Evolutionary conservation across 2,888 invertebrate species (phyloP).

Genomic region (Agrilus biguttatus): DNA sequence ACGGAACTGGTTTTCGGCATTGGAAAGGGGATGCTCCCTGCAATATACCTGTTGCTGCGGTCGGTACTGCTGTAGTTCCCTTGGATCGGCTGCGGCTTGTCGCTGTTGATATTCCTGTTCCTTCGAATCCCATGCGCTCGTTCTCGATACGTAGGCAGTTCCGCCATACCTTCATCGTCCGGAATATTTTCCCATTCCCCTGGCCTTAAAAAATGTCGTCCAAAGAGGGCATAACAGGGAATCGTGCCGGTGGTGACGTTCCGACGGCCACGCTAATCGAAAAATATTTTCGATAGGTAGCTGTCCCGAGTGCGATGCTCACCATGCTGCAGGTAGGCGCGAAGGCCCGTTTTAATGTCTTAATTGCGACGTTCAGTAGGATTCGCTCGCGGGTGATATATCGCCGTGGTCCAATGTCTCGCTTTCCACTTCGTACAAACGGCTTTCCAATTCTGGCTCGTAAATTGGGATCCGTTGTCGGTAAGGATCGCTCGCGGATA

Average conservation of each 20-base stretch:
- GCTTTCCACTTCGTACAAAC: slow-evolving; percentile 2
- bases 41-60: neutral
- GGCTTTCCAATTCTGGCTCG: slow-evolving; percentile 4
- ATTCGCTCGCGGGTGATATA: neutral
- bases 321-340: neutral
- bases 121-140: no score
- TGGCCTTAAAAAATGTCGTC: no score
- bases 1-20: neutral
- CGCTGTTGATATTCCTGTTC: no score
- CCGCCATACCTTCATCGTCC: no score
- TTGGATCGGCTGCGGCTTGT: no score
- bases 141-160: no score
- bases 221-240: neutral
- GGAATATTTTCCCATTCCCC: no score
- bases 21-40: neutral
- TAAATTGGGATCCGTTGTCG: slow-evolving; percentile 7
- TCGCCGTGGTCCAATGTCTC: neutral
- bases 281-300: neutral
- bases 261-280: neutral
- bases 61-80: neutral
- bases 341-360: neutral
- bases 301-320: neutral
- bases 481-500: slow-evolving; percentile 5
- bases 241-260: neutral
- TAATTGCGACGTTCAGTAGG: neutral